Base-by-base conservation (phyloP, 2,888 invertebrate genomes). In the Nephrotoma appendiculata region DNA sequence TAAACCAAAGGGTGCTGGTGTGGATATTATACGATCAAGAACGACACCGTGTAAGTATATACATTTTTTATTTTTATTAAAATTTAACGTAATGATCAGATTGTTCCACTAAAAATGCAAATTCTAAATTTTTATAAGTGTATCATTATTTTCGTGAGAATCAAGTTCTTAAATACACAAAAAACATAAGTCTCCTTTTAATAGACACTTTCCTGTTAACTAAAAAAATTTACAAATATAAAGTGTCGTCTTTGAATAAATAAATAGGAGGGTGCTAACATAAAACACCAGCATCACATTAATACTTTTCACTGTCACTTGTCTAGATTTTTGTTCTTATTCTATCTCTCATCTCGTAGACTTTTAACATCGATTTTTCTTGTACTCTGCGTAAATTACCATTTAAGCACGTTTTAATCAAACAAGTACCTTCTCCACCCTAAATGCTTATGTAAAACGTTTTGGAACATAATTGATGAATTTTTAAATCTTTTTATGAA, bases 21-120 rank as follows among this genome's bases (percentile, higher is more conserved):
- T 94, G 83, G 96, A 96, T 91, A 95, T 96, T 89, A 96, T 96
- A 89, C 93, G 96, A 89, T 94, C 96, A 87, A 93, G 94, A 89
- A 94, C 93, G 88, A 94, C 94, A 88, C 94, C 94, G 89, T 93
- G 94, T 94, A 92, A 93, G 93, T 92, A 89, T 86, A 43, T 19
- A 12, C 86, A 83, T 83, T 52, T 41, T 2, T 84, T 41, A 42
- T 15, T 52, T 83, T 12, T 89, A 89, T 89, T 89, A 19, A 19
- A 19, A 19, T 19, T 19, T 19, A 19, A 19, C 19, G 88, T 88
- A 88, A 89, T 89, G 41, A 31, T 3, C n/a, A 86, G 6, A 15
- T 71, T 71, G 7, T 71, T 15, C 4, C 44, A 44, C 44, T 9
- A 44, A 44, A 57, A 19, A 15, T 6, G 31, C 31, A 2, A 71